Conservation (phyloP, 2,797 vertebrate species). For the Siniperca scherzeri region DNA sequence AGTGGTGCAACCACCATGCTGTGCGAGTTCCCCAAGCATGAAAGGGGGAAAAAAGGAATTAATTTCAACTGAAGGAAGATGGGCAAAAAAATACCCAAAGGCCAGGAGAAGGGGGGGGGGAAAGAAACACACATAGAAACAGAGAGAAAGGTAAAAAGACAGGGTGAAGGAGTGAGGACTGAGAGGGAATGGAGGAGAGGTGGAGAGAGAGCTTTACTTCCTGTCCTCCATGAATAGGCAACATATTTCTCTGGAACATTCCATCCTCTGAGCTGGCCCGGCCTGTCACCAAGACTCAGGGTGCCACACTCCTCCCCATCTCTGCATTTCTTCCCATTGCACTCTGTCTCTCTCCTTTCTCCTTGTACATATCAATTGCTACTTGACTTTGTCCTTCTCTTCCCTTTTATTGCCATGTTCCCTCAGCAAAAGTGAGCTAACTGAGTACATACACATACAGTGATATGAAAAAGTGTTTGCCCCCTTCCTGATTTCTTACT, state of each 20-base stretch:
- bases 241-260: constrained; percentile 83
- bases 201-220: constrained; percentile 69
- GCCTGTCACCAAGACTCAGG: constrained; percentile 74
- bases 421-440: background rate
- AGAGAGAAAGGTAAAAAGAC: constrained; percentile 27
- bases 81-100: constrained; percentile 44
- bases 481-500: too few species aligned
- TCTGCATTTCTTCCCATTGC: constrained; percentile 43
- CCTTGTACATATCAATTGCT: background rate
- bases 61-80: constrained; percentile 50
- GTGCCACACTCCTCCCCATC: constrained; percentile 73
- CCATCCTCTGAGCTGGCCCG: constrained; percentile 72
- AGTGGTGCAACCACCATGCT: constrained; percentile 49
- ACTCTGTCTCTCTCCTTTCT: constrained; percentile 21
- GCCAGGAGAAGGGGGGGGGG: background rate
- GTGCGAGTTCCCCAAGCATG: constrained; percentile 52
- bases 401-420: background rate
- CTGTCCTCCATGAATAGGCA: constrained; percentile 80
- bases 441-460: too few species aligned
- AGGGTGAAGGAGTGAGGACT: constrained; percentile 44
- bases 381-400: background rate
- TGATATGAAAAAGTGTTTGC: too few species aligned
- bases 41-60: constrained; percentile 48
- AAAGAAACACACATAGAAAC: background rate
- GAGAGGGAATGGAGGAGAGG: constrained; percentile 45